Base-by-base conservation (phyloP, 1,140 invertebrate genomes). In the Dinoponera quadriceps region DNA sequence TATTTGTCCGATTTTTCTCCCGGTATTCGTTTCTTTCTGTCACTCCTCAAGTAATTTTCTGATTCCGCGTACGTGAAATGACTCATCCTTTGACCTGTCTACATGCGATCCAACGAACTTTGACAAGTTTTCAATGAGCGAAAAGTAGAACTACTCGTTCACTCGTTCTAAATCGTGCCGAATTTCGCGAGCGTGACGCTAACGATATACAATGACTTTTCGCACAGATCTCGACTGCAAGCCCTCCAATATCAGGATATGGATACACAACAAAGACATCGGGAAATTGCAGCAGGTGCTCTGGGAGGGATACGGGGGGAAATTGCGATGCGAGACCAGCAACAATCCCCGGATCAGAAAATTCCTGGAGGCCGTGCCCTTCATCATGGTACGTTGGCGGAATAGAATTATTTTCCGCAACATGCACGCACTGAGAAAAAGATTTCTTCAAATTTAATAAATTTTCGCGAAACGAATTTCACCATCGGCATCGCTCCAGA, bases 221-320 rank as follows among this genome's bases (percentile, higher is more conserved):
- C 25, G 22, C 75, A 22, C 92, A 96, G 96, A 94, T 92, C 94
- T 97, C 89, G 96, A 96, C 89, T 96, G 97, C 87, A 97, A 97
- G 90, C 96, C 97, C 49, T 97, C 98, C 57, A 98, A 98, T 89
- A 98, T 98, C 83, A 95, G 97, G 82, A 98, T 98, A 94, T 98
- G 98, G 98, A 98, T 98, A 84, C 97, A 98, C 91, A 98, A 98
- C 91, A 96, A 97, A 91, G 97, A 98, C 92, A 95, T 98, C 90
- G 95, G 95, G 22, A 96, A 97, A 88, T 93, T 98, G 60, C 97
- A 98, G 90, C 96, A 97, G 89, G 97, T 98, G 1, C 95, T 99
- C 14, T 98, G 98, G 97, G 97, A 98, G 88, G 98, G 98, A 0
- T 96, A 98, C 89, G 98, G 98, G 11, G 94, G 96, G 59, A 96